phyloP scores from a whole-genome alignment of 2,797 vertebrate species.

The Dallia pectoralis region DNA sequence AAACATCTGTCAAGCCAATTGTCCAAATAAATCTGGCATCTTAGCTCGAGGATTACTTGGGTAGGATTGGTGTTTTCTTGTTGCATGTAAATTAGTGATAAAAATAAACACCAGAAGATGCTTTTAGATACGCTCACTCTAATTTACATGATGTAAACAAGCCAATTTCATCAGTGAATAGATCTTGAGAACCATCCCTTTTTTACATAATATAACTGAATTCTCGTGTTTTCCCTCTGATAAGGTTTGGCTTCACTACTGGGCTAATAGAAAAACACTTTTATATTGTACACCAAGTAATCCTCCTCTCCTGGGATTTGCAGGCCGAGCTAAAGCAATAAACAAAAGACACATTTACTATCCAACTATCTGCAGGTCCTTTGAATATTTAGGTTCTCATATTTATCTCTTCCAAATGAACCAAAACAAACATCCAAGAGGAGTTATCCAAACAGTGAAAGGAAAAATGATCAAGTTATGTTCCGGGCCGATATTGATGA shows the following conservation, averaged over 20 bases:
- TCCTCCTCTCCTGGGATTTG: neutral
- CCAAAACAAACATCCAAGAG: conserved; percentile 9
- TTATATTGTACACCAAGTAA: neutral
- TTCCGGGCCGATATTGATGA: too few relatives aligned
- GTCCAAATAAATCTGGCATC: too few relatives aligned
- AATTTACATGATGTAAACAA: conserved; percentile 32
- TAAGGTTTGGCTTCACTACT: neutral
- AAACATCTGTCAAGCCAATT: too few relatives aligned
- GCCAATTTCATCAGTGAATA: conserved; percentile 27
- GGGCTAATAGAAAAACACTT: neutral
- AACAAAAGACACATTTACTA: conserved; percentile 11
- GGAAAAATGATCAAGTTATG: too few relatives aligned
- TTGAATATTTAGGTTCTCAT: conserved; percentile 14
- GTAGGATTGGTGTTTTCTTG: neutral
- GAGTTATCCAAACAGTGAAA: too few relatives aligned
- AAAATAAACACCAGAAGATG: neutral
- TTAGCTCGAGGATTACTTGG: neutral
- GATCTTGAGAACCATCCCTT: conserved; percentile 15
- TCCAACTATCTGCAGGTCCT: conserved; percentile 5
- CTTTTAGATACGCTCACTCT: neutral
- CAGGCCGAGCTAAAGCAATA: neutral
- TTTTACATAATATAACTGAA: conserved; percentile 22
- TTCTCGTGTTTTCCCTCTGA: conserved; percentile 13
- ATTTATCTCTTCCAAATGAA: conserved; percentile 7
- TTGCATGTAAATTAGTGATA: neutral